Evolutionary conservation across 2,888 invertebrate genomes (phyloP).

Genomic region (Ceratothoa steindachneri): DNA sequence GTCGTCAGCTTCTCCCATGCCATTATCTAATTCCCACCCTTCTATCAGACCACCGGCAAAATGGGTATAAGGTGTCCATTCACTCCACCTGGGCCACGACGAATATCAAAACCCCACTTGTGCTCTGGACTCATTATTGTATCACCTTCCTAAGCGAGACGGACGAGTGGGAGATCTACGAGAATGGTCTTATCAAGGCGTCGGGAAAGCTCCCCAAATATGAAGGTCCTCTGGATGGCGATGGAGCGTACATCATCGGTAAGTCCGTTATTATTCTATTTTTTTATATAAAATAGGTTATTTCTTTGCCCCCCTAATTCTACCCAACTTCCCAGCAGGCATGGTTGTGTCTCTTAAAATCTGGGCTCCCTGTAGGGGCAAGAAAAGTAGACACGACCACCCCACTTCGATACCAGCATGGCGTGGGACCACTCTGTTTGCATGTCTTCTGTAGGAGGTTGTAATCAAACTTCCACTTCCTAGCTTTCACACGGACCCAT

Average conservation of each 20-base stretch:
- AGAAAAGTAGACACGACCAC: no score
- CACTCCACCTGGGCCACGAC: conserved; percentile 25
- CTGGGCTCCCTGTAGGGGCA: no score
- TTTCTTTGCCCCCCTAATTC: no score
- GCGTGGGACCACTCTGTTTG: no score
- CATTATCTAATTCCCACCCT: no score
- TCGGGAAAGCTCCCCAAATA: not conserved
- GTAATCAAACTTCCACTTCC: no score
- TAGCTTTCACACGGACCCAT: no score
- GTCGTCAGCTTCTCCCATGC: no score
- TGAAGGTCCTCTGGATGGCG: not conserved
- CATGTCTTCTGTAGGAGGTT: no score
- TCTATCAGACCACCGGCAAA: conserved; percentile 33
- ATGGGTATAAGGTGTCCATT: conserved; percentile 27
- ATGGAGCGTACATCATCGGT: conserved; percentile 39
- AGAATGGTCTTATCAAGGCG: conserved; percentile 14
- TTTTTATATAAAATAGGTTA: not conserved
- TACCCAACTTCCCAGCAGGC: no score
- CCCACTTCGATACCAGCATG: no score
- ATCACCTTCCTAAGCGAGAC: conserved; percentile 16
- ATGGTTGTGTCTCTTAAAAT: no score
- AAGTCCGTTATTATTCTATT: not conserved
- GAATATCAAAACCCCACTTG: conserved; percentile 18
- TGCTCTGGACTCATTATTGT: conserved; percentile 36
- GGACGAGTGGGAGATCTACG: conserved; percentile 23